Evolutionary conservation across 2,797 vertebrate genomes (phyloP), one percentile per base, ranked within the genome.

Genomic region (Pseudocheirus occidentalis): DNA sequence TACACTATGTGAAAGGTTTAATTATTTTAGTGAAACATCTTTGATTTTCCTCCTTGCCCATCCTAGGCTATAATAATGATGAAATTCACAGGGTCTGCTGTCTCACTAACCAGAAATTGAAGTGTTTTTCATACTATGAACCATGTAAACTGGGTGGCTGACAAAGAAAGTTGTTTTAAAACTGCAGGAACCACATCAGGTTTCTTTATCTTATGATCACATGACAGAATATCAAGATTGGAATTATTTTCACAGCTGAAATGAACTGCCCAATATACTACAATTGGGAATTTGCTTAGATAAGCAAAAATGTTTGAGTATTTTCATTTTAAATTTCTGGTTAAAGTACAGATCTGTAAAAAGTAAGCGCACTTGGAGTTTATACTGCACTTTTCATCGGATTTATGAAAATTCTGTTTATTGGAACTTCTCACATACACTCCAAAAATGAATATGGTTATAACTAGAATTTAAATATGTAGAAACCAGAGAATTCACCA

Each of bases 211-310:
- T 98, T 95, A 96, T 94, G 95, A 97, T 97, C 97, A 10, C 92
- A 95, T 98, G 96, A 96, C 97, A 98, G 92, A 92, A 96, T 98
- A 98, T 98, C 97, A 98, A 98, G 93, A 73, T 94, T 96, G 94
- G 97, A 97, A 96, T 98, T 98, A 97, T 98, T 98, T 98, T 98
- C 95, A 98, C 97, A 98, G 97, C 97, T 98, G 98, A 97, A 98
- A 98, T 97, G 97, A 98, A 98, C 96, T 98, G 91, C 96, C 96
- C 58, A 9, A 90, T 94, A 98, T 96, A 98, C 98, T 98, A 94
- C 95, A 98, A 97, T 97, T 98, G 96, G 97, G 98, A 97, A 95
- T 95, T 95, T 98, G 95, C 98, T 97, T 96, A 97, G 97, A 98
- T 91, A 95, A 94, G 97, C 98, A 93, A 96, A 91, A 96, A 81